These are phyloP conservation scores for Tauraco hartlaubi DNA, from an alignment of 2,797 vertebrate genomes.

Conservation along the genomic window DNA sequence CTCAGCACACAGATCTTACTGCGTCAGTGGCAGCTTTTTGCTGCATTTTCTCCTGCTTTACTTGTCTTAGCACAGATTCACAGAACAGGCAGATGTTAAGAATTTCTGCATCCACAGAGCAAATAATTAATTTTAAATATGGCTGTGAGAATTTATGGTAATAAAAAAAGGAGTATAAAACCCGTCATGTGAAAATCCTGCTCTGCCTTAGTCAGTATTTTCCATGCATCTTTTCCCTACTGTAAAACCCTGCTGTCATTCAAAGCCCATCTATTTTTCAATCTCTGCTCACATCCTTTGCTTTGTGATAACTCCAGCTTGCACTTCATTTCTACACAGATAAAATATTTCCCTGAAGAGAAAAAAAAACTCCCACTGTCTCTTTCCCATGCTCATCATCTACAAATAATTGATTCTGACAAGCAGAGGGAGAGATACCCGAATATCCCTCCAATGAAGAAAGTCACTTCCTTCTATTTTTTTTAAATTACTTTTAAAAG, in stretches of 20 bases:
- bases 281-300: background rate
- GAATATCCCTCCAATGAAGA: background rate
- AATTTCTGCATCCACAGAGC: background rate
- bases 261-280: background rate
- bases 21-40: background rate
- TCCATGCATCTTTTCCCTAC: background rate
- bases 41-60: background rate
- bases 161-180: constrained; percentile 12
- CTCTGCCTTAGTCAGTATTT: background rate
- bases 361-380: constrained; percentile 21
- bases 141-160: background rate
- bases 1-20: background rate
- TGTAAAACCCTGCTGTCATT: background rate
- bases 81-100: background rate
- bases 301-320: background rate
- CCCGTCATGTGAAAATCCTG: background rate
- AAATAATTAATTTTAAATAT: background rate
- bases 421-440: constrained; percentile 9
- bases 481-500: background rate
- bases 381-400: constrained; percentile 45
- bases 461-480: background rate
- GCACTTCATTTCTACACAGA: background rate
- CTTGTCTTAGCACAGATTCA: background rate
- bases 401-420: constrained; percentile 19
- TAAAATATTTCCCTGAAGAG: background rate